phyloP scores from a whole-genome alignment of 2,888 invertebrate genomes.

The Auanema sp. region DNA sequence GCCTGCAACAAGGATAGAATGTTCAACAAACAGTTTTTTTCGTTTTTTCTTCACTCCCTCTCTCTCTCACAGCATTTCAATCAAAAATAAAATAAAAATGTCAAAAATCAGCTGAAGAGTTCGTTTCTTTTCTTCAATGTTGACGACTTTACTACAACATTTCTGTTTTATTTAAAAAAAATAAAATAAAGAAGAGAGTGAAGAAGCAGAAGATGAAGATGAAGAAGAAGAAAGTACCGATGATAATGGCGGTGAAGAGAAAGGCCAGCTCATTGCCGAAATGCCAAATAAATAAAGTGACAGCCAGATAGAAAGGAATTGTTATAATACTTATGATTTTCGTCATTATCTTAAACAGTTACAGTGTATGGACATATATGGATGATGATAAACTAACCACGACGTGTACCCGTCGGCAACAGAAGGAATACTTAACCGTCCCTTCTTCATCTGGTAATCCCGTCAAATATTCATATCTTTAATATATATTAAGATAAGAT shows the following conservation, averaged over 20 bases:
- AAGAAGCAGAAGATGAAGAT: background rate
- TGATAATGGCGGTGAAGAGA: constrained; percentile 49
- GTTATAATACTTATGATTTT: constrained; percentile 45
- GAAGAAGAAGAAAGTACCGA: constrained; percentile 20
- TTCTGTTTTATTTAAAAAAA: no score
- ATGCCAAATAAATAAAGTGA: constrained; percentile 40
- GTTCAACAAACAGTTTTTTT: background rate
- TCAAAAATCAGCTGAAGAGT: no score
- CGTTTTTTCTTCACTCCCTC: background rate
- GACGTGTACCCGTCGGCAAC: constrained; percentile 36
- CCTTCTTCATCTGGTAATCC: no score
- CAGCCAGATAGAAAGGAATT: constrained; percentile 42
- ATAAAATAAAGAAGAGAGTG: no score
- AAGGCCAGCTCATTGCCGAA: constrained; percentile 50
- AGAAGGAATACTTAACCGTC: constrained; percentile 10
- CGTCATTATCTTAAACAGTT: constrained; percentile 44
- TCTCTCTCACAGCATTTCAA: background rate
- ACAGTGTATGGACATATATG: no score
- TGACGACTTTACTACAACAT: no score
- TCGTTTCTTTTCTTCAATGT: no score
- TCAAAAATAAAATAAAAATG: background rate
- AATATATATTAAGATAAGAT: no score
- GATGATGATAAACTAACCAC: constrained; percentile 23
- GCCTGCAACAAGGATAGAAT: constrained; percentile 21
- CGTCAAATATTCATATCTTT: no score